Conservation (phyloP, 2,113 vertebrate genomes). For the Trichomycterus rosablanca region DNA sequence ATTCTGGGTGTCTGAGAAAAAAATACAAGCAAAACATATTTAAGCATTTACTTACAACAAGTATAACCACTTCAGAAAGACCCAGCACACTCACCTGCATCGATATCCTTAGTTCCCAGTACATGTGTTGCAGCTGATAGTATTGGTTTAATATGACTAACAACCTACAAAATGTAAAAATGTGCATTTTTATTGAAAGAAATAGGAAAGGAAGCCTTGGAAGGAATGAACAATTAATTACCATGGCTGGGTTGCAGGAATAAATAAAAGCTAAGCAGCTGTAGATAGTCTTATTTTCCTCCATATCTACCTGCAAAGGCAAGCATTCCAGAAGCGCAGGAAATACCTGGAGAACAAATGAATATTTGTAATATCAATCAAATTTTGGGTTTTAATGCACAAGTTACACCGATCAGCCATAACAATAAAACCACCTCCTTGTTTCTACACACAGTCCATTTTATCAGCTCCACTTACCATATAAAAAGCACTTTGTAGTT, state of each 20-base stretch:
- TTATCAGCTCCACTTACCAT: no score
- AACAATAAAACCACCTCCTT: no score
- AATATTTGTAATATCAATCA: no score
- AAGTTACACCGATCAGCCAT: no score
- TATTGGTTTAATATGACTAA: constrained; percentile 60
- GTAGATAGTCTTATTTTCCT: constrained; percentile 80
- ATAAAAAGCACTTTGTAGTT: no score
- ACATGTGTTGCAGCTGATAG: constrained; percentile 57
- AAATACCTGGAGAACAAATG: constrained; percentile 66
- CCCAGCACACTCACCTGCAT: constrained; percentile 53
- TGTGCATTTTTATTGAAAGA: no score
- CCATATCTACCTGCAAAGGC: constrained; percentile 80
- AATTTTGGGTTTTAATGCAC: no score
- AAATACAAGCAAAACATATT: not conserved
- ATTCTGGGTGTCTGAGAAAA: constrained; percentile 67
- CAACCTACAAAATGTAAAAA: no score
- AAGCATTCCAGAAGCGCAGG: constrained; percentile 71
- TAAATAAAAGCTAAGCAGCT: constrained; percentile 75
- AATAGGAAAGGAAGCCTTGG: not conserved
- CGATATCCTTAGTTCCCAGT: constrained; percentile 54
- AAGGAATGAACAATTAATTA: constrained; percentile 22
- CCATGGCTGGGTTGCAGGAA: constrained; percentile 58
- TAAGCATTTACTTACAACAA: no score
- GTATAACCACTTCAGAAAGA: not conserved
- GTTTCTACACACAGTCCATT: no score